phyloP scores from a whole-genome alignment of 2,888 invertebrate genomes.

The Caenorhabditis japonica region DNA sequence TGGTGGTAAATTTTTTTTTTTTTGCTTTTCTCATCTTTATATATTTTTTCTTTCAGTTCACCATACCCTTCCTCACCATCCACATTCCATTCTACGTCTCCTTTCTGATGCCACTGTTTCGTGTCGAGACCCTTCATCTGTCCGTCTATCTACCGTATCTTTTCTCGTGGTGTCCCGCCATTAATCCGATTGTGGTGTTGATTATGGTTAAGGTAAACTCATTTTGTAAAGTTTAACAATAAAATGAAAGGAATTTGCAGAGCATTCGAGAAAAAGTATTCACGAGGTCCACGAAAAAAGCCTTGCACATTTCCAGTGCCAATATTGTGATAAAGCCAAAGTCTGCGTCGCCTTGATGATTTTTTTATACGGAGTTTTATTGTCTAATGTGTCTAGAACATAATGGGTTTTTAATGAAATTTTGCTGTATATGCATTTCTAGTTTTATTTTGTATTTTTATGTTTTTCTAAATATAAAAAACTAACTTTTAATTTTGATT shows the following conservation, averaged over 20 bases:
- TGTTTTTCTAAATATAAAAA: no score
- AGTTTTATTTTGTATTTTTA: no score
- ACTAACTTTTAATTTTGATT: no score
- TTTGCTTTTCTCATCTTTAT: no score
- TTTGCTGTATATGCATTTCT: no score
- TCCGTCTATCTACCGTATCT: conserved; percentile 46
- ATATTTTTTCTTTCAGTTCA: conserved; percentile 35
- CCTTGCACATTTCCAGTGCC: conserved; percentile 4
- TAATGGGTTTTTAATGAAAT: no score
- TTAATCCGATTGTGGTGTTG: conserved; percentile 44
- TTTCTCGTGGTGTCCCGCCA: conserved; percentile 49
- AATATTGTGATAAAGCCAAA: conserved; percentile 19
- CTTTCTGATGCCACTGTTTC: conserved; percentile 42
- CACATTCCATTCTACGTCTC: conserved; percentile 53
- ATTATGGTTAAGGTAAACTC: conserved; percentile 42
- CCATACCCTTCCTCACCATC: conserved; percentile 43
- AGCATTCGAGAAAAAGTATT: conserved; percentile 29
- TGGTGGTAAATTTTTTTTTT: no score
- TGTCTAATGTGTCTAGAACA: no score
- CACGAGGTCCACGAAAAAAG: neutral
- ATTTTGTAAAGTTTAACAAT: neutral
- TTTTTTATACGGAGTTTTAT: no score
- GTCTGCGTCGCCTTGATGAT: no score
- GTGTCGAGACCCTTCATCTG: conserved; percentile 18
- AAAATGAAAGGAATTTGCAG: conserved; percentile 6